Percentiles rank a stretch among this genome's conserved stretches.
These are phyloP conservation scores for Valencia hispanica DNA, from an alignment of 2,797 vertebrate species.

Conservation along the genomic window DNA sequence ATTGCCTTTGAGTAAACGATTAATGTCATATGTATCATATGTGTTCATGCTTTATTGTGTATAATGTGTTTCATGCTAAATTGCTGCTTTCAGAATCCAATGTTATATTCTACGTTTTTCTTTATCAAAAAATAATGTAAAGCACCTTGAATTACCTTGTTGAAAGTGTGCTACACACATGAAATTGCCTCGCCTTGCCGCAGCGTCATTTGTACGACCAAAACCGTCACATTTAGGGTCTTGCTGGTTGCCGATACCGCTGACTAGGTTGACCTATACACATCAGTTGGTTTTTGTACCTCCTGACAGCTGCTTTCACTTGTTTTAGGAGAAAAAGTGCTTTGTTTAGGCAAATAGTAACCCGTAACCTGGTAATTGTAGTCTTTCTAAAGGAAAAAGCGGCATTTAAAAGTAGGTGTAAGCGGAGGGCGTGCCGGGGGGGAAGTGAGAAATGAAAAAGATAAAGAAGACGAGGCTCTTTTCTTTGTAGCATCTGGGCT, in stretches of 20 bases:
- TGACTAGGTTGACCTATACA: neutral
- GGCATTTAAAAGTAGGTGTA: neutral
- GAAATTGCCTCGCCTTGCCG: too few relatives aligned
- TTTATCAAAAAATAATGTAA: too few relatives aligned
- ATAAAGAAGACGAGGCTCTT: slow-evolving; percentile 15
- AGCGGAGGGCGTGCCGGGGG: neutral
- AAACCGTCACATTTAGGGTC: neutral
- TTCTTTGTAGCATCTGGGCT: slow-evolving; percentile 50
- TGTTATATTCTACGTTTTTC: too few relatives aligned
- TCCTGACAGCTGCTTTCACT: neutral
- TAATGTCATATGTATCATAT: too few relatives aligned
- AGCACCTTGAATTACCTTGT: too few relatives aligned
- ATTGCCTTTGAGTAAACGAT: too few relatives aligned
- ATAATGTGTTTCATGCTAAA: too few relatives aligned
- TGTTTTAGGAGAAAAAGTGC: neutral
- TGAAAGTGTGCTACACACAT: too few relatives aligned
- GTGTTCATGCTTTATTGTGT: too few relatives aligned
- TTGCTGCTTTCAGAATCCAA: too few relatives aligned
- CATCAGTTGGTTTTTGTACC: neutral
- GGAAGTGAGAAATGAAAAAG: neutral
- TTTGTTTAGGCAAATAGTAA: neutral
- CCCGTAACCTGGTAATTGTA: neutral
- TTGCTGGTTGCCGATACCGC: neutral
- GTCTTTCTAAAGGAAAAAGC: neutral
- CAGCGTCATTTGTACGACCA: neutral